Evolutionary conservation across 2,888 invertebrate species (phyloP).

Genomic region (Lycaena phlaeas): DNA sequence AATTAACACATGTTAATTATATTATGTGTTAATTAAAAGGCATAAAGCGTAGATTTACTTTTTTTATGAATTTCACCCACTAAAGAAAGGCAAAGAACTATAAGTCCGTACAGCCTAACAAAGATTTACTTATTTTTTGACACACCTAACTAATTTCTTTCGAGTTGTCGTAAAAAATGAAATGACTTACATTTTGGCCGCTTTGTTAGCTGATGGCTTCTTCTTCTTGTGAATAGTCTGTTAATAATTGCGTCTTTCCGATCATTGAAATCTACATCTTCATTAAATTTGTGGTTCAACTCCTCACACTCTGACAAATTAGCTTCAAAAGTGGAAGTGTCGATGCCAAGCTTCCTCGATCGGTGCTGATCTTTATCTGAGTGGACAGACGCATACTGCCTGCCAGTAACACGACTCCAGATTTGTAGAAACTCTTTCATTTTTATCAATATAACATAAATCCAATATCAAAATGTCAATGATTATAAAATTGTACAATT

Average conservation of each 20-base stretch:
- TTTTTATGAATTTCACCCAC: no score
- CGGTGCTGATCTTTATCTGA: slow-evolving; percentile 39
- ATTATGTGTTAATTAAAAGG: no score
- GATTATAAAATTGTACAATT: not conserved
- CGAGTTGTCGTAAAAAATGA: not conserved
- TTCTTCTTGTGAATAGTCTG: not conserved
- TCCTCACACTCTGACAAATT: slow-evolving; percentile 49
- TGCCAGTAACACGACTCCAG: slow-evolving; percentile 64
- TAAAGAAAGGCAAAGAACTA: no score
- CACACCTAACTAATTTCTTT: not conserved
- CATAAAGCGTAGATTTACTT: not conserved
- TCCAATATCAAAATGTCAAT: not conserved
- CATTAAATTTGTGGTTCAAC: slow-evolving; percentile 40
- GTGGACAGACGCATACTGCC: slow-evolving; percentile 70
- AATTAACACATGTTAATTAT: no score
- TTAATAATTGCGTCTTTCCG: slow-evolving; percentile 4
- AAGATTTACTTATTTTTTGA: not conserved
- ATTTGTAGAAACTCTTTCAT: slow-evolving; percentile 78
- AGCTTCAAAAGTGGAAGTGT: slow-evolving; percentile 35
- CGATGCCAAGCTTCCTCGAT: slow-evolving; percentile 37
- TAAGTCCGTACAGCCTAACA: no score
- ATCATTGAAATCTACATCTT: slow-evolving; percentile 43
- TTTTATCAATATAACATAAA: slow-evolving; percentile 14
- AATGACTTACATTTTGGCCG: not conserved
- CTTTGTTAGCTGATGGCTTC: not conserved